These are phyloP conservation scores for Tinea trinotella DNA, from an alignment of 2,888 invertebrate species.

Conservation along the genomic window DNA sequence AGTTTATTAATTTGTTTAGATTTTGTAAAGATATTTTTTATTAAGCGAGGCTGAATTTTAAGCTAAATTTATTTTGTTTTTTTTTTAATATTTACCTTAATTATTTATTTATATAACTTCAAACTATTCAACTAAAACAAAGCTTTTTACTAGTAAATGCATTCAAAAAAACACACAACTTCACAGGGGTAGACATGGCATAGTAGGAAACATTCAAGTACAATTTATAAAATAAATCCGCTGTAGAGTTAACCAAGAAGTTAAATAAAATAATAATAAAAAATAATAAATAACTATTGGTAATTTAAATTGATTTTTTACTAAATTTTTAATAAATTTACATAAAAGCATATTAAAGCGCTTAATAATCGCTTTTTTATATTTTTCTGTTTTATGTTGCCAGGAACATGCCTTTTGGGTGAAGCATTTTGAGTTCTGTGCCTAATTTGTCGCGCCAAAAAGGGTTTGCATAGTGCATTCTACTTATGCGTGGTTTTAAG, in stretches of 20 bases:
- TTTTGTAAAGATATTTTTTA: too few relatives aligned
- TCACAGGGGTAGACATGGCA: not conserved
- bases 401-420: slow-evolving; percentile 6
- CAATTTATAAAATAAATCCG: slow-evolving; percentile 44
- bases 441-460: not conserved
- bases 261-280: slow-evolving; percentile 24
- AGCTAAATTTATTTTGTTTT: too few relatives aligned
- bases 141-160: slow-evolving; percentile 2
- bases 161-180: slow-evolving; percentile 6
- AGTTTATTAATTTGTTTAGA: too few relatives aligned
- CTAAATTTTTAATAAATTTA: too few relatives aligned
- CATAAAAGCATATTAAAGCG: not conserved
- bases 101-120: not conserved
- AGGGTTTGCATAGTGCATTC: slow-evolving; percentile 44
- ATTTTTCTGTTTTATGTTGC: not conserved
- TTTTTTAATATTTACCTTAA: not conserved
- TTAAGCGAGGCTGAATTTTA: too few relatives aligned
- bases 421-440: not conserved
- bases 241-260: slow-evolving; percentile 72
- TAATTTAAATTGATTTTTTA: not conserved
- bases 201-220: not conserved
- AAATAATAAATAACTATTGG: not conserved
- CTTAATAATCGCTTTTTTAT: not conserved
- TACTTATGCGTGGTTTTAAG: slow-evolving; percentile 68
- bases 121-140: too few relatives aligned